These are phyloP conservation scores for Dolichomitus sp. DNA, from an alignment of 2,888 invertebrate genomes.

Conservation along the genomic window DNA sequence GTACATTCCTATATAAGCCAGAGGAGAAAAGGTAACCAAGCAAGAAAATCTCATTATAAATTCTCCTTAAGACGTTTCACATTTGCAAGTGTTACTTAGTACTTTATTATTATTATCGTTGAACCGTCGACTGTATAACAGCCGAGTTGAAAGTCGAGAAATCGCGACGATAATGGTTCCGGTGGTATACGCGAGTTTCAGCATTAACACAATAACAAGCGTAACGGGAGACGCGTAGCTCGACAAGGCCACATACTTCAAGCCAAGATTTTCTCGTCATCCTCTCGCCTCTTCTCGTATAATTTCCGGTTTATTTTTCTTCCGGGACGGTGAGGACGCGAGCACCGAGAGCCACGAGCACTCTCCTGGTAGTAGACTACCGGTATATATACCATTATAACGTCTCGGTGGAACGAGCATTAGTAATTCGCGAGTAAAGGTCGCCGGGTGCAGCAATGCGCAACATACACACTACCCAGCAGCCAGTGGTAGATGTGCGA, in stretches of 20 bases:
- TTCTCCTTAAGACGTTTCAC: background rate
- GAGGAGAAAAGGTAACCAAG: background rate
- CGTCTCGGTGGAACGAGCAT: constrained; percentile 60
- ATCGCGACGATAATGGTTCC: constrained; percentile 1
- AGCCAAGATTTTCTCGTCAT: constrained; percentile 52
- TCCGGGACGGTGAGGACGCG: constrained; percentile 13
- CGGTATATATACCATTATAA: constrained; percentile 53
- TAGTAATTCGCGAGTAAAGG: constrained; percentile 56
- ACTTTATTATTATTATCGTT: background rate
- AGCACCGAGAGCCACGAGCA: constrained; percentile 28
- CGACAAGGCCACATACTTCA: background rate
- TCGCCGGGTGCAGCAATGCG: constrained; percentile 47
- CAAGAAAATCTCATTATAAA: background rate
- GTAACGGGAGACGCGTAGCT: background rate
- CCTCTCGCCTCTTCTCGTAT: constrained; percentile 43
- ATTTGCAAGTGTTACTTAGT: background rate
- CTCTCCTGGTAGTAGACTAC: constrained; percentile 10
- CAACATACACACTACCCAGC: constrained; percentile 22
- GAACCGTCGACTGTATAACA: background rate
- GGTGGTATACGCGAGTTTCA: background rate
- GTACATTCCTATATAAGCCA: too few relatives aligned
- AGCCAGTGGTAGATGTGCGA: constrained; percentile 23
- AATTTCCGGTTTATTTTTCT: constrained; percentile 57
- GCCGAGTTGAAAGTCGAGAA: constrained; percentile 7
- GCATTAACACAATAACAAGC: background rate